Conservation (phyloP, 2,888 invertebrate species). For the Mylabris sibirica region DNA sequence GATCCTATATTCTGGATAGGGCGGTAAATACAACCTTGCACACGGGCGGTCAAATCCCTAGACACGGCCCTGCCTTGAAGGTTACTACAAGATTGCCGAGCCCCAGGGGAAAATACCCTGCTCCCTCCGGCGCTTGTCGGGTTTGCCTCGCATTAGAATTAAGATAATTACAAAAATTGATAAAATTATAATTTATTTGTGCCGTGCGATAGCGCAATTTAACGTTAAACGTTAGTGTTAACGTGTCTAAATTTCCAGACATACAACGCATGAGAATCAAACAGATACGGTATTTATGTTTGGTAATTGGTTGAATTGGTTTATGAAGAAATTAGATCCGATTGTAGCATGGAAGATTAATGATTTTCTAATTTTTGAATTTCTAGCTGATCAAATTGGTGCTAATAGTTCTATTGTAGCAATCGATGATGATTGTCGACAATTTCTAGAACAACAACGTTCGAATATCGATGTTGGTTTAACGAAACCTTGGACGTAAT, state of each 20-base stretch:
- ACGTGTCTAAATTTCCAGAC: conserved; percentile 22
- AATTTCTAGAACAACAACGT: conserved; percentile 49
- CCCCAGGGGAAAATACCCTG: too few species aligned
- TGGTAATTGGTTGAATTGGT: conserved; percentile 63
- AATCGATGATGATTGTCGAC: conserved; percentile 47
- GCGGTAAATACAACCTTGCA: too few species aligned
- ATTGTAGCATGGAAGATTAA: conserved; percentile 58
- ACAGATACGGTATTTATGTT: conserved; percentile 60
- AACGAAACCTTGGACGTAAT: conserved; percentile 57
- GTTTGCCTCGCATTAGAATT: too few species aligned
- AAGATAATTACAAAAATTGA: too few species aligned
- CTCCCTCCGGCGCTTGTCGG: too few species aligned
- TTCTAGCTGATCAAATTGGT: conserved; percentile 54
- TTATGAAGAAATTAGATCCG: conserved; percentile 62
- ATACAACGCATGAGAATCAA: conserved; percentile 63
- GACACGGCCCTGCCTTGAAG: too few species aligned
- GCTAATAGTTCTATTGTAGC: conserved; percentile 44
- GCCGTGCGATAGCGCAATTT: too few species aligned
- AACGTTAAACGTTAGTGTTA: not conserved
- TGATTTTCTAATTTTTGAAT: conserved; percentile 59
- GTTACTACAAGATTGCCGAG: too few species aligned
- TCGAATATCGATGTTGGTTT: conserved; percentile 53
- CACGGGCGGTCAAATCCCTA: too few species aligned
- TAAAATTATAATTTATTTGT: too few species aligned
- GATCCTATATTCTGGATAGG: too few species aligned